Conservation (phyloP, 2,113 vertebrate species). For the Oryzias celebensis region DNA sequence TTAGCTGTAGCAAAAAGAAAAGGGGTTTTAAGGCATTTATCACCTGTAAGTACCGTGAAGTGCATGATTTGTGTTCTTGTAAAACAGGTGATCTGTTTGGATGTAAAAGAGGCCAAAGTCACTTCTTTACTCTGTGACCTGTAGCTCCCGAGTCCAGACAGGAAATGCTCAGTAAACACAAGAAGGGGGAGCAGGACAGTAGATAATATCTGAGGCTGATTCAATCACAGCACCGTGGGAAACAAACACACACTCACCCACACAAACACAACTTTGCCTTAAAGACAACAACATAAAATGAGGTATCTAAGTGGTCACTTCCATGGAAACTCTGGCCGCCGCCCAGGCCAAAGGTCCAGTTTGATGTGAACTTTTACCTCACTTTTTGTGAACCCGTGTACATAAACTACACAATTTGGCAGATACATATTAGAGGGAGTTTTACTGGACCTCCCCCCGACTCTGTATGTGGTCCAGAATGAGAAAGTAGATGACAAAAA, state of each 20-base stretch:
- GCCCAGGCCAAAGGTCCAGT: conserved; percentile 4
- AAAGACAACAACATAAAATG: conserved; percentile 61
- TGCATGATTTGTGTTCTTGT: neutral
- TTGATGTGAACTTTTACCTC: conserved; percentile 57
- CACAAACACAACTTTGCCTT: conserved; percentile 38
- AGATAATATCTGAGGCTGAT: conserved; percentile 63
- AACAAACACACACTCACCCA: conserved; percentile 37
- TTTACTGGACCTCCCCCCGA: conserved; percentile 10
- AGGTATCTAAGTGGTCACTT: conserved; percentile 56
- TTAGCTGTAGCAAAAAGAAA: too few relatives aligned
- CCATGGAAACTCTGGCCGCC: conserved; percentile 43
- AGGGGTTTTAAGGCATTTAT: too few relatives aligned
- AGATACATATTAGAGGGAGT: conserved; percentile 20
- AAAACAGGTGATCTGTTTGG: conserved; percentile 4
- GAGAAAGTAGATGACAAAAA: conserved; percentile 62
- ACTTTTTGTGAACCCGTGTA: conserved; percentile 2
- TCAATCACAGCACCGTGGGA: conserved; percentile 64
- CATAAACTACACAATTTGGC: neutral
- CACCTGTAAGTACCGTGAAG: too few relatives aligned
- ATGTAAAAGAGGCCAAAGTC: conserved; percentile 29
- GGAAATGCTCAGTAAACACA: conserved; percentile 67
- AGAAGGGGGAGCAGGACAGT: conserved; percentile 53
- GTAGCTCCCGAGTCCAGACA: conserved; percentile 54
- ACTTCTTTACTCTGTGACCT: conserved; percentile 41
- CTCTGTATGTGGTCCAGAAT: conserved; percentile 55